phyloP scores from a whole-genome alignment of 2,888 invertebrate genomes.

The Colletes collaris region DNA sequence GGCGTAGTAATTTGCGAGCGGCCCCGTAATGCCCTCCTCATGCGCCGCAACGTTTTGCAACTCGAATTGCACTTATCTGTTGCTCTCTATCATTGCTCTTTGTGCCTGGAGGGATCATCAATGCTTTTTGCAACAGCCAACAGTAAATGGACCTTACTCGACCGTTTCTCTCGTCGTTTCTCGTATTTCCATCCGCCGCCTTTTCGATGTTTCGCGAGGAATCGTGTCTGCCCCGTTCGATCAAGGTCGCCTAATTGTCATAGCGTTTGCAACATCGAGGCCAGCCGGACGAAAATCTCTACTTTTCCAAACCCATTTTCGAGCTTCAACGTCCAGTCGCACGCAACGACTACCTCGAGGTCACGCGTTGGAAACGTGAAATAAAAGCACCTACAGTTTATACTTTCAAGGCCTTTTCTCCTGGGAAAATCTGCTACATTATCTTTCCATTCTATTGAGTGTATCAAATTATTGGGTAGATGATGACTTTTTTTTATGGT shows the following conservation, averaged over 20 bases:
- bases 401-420: no score
- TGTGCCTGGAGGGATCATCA: constrained; percentile 62
- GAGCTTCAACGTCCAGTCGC: background rate
- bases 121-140: constrained; percentile 59
- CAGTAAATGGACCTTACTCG: constrained; percentile 57
- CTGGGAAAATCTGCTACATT: no score
- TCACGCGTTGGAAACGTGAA: no score
- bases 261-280: constrained; percentile 36
- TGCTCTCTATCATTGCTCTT: constrained; percentile 63
- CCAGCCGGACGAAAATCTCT: constrained; percentile 11
- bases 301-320: background rate
- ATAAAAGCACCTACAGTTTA: no score
- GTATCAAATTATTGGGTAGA: no score
- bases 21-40: constrained; percentile 61
- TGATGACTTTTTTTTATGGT: no score
- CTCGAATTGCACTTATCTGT: constrained; percentile 66
- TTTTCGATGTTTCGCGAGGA: constrained; percentile 21
- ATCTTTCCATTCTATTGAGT: no score
- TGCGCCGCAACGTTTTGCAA: constrained; percentile 67
- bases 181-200: constrained; percentile 20
- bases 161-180: constrained; percentile 39
- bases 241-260: constrained; percentile 58
- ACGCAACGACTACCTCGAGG: background rate
- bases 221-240: constrained; percentile 26
- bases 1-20: constrained; percentile 68